Base-by-base conservation (phyloP, 2,888 invertebrate genomes). In the Mesorhabditis spiculigera region DNA sequence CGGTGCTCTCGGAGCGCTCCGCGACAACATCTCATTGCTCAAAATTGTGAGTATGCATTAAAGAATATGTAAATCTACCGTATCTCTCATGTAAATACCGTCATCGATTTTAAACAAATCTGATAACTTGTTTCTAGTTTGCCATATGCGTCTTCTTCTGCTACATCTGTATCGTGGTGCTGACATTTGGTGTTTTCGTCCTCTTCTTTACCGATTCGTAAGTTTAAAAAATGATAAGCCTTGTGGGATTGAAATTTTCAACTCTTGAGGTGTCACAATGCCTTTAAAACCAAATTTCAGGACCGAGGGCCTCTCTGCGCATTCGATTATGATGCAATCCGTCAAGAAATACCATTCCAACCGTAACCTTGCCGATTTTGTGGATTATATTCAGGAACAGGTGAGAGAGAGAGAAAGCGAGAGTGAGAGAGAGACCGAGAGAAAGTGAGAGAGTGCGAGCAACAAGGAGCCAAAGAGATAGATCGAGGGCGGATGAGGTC, bases 371-470 rank as follows among this genome's bases (percentile, higher is more conserved):
- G 82, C 83, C n/a, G 86, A 86, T 71, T 75, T 86, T 45, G 79
- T 86, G 68, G 86, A 86, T 71, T 76, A 82, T 58, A 43, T 86
- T 28, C 86, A 86, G 69, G 80, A 81, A 68, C 81, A 86, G 75
- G 86, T 86, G 28, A 28, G 28, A 28, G 28, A 28, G 3, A 28
- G 28, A 28, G 28, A 28, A 28, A 28, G 28, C 28, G 28, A 28
- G 28, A 28, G 28, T 28, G 28, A 28, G 28, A 28, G 28, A 28
- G 28, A 28, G 28, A 28, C 28, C 1, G 28, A 28, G 28, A 28
- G 28, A 28, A 3, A 28, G 28, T 28, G 28, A 28, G 28, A 28
- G 28, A 28, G 28, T 1, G n/a, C n/a, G n/a, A n/a, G n/a, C n/a
- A n/a, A n/a, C n/a, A n/a, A 28, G 28, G 28, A 28, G 28, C 28